These are phyloP conservation scores for Girardinus metallicus DNA, from an alignment of 2,797 vertebrate species.

Conservation along the genomic window DNA sequence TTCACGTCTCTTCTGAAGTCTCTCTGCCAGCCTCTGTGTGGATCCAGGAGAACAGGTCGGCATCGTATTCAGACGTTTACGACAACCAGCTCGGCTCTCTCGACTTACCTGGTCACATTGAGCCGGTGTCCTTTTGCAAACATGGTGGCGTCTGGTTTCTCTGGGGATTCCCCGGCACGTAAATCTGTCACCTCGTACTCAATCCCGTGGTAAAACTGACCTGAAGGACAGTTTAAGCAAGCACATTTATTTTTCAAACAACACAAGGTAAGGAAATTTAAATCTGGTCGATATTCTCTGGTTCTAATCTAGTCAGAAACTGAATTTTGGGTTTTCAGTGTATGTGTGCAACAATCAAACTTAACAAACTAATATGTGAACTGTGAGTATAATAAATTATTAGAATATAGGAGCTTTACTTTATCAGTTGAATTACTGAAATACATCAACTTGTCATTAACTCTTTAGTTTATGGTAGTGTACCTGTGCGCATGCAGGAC, in stretches of 20 bases:
- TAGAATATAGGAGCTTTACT: neutral
- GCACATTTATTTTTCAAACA: neutral
- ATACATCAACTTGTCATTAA: neutral
- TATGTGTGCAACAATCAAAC: neutral
- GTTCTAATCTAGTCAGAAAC: neutral
- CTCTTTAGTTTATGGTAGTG: neutral
- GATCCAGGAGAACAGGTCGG: slow-evolving; percentile 19
- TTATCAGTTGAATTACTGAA: neutral
- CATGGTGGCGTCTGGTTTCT: slow-evolving; percentile 93
- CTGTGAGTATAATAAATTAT: neutral
- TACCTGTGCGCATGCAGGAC: neutral
- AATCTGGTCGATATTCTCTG: neutral
- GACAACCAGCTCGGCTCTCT: neutral
- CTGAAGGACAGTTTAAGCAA: slow-evolving; percentile 56
- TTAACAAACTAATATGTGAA: neutral
- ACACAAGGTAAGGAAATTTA: neutral
- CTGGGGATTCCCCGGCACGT: slow-evolving; percentile 81
- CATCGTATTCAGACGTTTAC: neutral
- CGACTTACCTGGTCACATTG: slow-evolving; percentile 88
- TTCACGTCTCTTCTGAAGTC: slow-evolving; percentile 83
- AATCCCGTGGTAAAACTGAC: slow-evolving; percentile 90
- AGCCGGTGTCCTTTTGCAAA: slow-evolving; percentile 85
- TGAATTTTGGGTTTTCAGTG: too few species aligned
- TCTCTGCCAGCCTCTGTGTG: slow-evolving; percentile 90
- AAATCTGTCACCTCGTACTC: slow-evolving; percentile 84